Evolutionary conservation across 2,888 invertebrate genomes (phyloP), one percentile per base, ranked within the genome.

Genomic region (Cremastobaeus sp.): DNA sequence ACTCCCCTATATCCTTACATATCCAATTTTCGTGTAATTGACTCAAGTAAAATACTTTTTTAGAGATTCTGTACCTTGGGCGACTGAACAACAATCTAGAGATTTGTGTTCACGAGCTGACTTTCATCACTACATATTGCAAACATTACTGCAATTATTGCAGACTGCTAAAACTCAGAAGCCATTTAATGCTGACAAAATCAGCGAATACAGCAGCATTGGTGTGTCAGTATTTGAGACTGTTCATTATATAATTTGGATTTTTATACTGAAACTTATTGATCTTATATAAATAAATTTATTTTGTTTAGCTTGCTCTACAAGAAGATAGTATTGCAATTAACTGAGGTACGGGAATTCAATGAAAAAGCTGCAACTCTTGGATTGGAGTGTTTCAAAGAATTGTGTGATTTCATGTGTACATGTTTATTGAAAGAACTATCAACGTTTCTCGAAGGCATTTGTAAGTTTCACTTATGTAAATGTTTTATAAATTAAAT

Each of bases 341-440:
- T 92, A 71, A 87, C 89, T 71, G 89, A 90, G 14, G 88, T 91
- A 80, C 88, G 89, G 12, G 89, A 90, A 35, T 91, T 91, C 76
- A 91, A 93, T 76, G 89, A 89, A 30, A 86, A 88, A 41, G 41
- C 60, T 5, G 89, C 90, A 0, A 79, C 90, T 47, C 82, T 88
- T 1, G 90, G 91, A 54, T 74, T 92, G 12, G 92, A 93, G 78
- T 89, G 92, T 79, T 93, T 88, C 87, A 90, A 83, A 74, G 85
- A 78, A 85, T 88, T 84, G 41, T 90, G 79, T 64, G 82, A 82
- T 47, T 66, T 88, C 14, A 81, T 89, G 48, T 86, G 83, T 55
- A 81, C 80, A 0, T 57, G 62, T 8, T 78, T 80, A 3, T 80
- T 88, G 25, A 87, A 86, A 59, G 86, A 89, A 76, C 81, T 90